Evolutionary conservation across 2,888 invertebrate species (phyloP), one percentile per base, ranked within the genome.

Genomic region (Ellobium chinense): DNA sequence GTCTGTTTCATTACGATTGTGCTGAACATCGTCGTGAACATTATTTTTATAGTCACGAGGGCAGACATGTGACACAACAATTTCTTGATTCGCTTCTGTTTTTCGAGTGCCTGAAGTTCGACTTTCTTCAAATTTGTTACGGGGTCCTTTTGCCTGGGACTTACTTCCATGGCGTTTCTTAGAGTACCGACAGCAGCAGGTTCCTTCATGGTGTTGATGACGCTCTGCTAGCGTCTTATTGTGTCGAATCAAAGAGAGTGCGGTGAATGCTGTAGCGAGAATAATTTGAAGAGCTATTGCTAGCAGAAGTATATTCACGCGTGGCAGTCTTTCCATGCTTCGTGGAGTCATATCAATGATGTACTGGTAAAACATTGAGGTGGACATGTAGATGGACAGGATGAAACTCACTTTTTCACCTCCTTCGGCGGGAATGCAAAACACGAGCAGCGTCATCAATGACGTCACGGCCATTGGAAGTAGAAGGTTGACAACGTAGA

Each of bases 401-500:
- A 65, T 60, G 18, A 75, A 75, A 46, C 37, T 75, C 18, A 75
- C 29, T 31, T 75, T 75, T 36, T 75, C 75, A 18, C 75, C 54
- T 18, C 54, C 65, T 24, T 75, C 65, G 9, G 75, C 65, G 9
- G 65, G 75, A 21, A 75, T 14, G n/a, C 75, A 75, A 54, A 75
- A 75, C 24, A 63, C 75, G 21, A 75, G n/a, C 24, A 75, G 54
- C 9, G 75, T 75, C 65, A 75, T 75, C 34, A 54, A 14, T 34
- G 75, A 75, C 39, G 75, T 75, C 75, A 75, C 34, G 0, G 37
- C 65, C 75, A 75, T 75, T 1, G 75, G 75, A 14, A 63, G 46
- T n/a, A 75, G 27, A 5, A 65, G 75, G 39, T 75, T 75, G 46
- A 75, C n/a, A 29, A 75, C 75, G 54, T 75, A 75, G 65, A 75